phyloP scores from a whole-genome alignment of 2,797 vertebrate genomes.

The Sebastes steindachneri region DNA sequence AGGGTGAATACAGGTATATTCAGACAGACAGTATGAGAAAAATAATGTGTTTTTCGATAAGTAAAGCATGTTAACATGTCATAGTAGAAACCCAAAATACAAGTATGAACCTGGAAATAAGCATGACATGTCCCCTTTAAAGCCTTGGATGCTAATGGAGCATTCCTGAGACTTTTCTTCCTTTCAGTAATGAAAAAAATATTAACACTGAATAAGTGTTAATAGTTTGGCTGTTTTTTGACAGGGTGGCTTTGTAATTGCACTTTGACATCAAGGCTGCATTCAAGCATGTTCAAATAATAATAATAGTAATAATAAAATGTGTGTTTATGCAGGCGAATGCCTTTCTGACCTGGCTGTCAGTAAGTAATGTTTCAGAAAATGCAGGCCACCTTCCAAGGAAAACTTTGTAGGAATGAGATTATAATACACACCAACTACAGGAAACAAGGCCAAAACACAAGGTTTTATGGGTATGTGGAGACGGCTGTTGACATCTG shows the following conservation, averaged over 20 bases:
- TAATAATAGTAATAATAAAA: neutral
- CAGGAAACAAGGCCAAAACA: conserved; percentile 39
- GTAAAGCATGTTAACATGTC: neutral
- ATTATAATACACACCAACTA: conserved; percentile 30
- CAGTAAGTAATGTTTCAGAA: neutral
- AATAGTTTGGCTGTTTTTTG: neutral
- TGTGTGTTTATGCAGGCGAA: neutral
- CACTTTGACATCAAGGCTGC: neutral
- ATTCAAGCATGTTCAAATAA: neutral
- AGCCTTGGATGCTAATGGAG: neutral
- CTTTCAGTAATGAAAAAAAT: neutral
- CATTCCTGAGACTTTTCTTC: neutral
- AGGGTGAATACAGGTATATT: too few species aligned
- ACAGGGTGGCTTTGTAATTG: neutral
- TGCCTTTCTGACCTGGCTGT: neutral
- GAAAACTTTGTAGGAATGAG: conserved; percentile 23
- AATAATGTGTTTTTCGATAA: neutral
- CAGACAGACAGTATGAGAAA: neutral
- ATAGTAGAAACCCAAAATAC: neutral
- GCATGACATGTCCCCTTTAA: neutral
- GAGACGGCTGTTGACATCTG: conserved; percentile 42
- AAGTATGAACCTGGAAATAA: neutral
- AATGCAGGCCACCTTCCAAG: neutral
- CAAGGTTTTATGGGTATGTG: conserved; percentile 9
- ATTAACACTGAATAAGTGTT: neutral